These are phyloP conservation scores for Heliconius congener DNA, from an alignment of 1,140 invertebrate genomes.

Conservation along the genomic window DNA sequence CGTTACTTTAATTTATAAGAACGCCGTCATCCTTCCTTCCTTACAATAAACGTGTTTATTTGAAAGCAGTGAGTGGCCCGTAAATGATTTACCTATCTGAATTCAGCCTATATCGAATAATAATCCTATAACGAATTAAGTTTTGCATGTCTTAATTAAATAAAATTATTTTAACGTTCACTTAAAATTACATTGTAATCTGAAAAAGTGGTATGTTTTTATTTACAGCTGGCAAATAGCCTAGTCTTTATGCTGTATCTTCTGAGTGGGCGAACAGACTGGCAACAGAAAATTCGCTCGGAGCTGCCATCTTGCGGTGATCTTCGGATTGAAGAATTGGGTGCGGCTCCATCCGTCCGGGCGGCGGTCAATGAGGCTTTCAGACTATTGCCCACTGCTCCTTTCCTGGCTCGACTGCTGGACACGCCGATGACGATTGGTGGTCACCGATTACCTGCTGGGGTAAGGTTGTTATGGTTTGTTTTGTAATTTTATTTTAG, in stretches of 20 bases:
- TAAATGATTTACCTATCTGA: too few species aligned
- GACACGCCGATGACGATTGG: constrained; percentile 89
- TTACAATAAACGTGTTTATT: background rate
- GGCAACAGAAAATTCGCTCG: constrained; percentile 88
- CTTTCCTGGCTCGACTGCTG: constrained; percentile 90
- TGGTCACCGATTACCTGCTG: constrained; percentile 89
- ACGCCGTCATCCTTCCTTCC: background rate
- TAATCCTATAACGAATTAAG: too few species aligned
- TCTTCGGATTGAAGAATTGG: constrained; percentile 83
- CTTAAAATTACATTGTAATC: too few species aligned
- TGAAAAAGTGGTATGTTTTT: background rate
- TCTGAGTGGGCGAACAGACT: constrained; percentile 85
- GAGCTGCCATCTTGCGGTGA: constrained; percentile 85
- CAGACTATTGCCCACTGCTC: constrained; percentile 90
- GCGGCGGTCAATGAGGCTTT: constrained; percentile 94
- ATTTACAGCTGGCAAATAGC: constrained; percentile 88
- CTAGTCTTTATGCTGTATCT: constrained; percentile 90
- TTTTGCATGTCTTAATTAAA: too few species aligned
- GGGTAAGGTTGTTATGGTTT: constrained; percentile 82
- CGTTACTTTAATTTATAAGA: background rate
- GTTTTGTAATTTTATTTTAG: background rate
- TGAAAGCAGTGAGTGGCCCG: background rate
- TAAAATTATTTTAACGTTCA: too few species aligned
- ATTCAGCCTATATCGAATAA: too few species aligned
- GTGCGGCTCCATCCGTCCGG: constrained; percentile 88